Base-by-base conservation (phyloP, 1,140 invertebrate genomes). In the Heliconius melpomene region DNA sequence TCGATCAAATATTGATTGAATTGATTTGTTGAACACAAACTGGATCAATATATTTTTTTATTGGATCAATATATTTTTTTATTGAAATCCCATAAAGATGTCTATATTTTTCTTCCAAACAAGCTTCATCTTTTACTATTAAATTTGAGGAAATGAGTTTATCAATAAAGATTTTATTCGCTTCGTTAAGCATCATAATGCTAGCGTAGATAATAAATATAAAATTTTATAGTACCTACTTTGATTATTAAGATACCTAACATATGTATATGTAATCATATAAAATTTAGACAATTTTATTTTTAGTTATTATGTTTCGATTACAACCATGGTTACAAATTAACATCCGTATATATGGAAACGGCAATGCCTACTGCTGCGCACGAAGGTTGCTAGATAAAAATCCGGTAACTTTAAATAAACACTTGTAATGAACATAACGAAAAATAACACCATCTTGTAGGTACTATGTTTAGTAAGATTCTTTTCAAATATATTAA, bases 1-100 rank as follows among this genome's bases (percentile, higher is more conserved):
- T 38, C 72, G 75, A 18, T 38, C 23, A 20, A 77, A 76, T 76
- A 66, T 76, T 76, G 38, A 26, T 76, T 76, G 32, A 40, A 66
- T 23, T n/a, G 52, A 66, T 36, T 40, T 75, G 38, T n/a, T n/a
- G n/a, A n/a, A n/a, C n/a, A n/a, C n/a, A n/a, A n/a, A n/a, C n/a
- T 32, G 32, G 3, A 66, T 23, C 20, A 23, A 74, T 74, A 74
- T 29, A 54, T 26, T 40, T 46, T 54, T 52, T 26, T n/a, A n/a
- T 72, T 32, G 32, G 3, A 66, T 23, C 20, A 23, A 74, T 74
- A 74, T 29, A 54, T 26, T 40, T 46, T 54, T 52, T 26, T n/a
- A n/a, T 72, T 66, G 13, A 29, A 16, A 18, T 29, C 60, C 26
- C 23, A 66, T 66, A 66, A 66, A 66, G 26, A 66, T 26, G 60